phyloP scores from a whole-genome alignment of 2,888 invertebrate genomes.

The Congeria kusceri region DNA sequence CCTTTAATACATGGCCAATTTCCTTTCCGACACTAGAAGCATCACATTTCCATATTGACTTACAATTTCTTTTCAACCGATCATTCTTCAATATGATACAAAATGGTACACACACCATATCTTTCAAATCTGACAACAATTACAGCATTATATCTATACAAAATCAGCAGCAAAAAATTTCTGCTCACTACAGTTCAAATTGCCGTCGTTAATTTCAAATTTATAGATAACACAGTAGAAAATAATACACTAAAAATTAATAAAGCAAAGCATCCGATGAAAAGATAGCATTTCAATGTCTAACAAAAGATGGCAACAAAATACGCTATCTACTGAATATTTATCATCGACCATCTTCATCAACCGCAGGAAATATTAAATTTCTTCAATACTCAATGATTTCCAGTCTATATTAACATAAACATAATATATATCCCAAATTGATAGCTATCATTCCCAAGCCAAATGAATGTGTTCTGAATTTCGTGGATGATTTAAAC shows the following conservation, averaged over 20 bases:
- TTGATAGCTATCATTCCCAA: slow-evolving; percentile 45
- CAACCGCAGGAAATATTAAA: slow-evolving; percentile 57
- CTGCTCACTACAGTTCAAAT: slow-evolving; percentile 2
- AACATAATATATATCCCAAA: slow-evolving; percentile 54
- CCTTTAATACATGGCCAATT: no score
- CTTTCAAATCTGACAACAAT: no score
- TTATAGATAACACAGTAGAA: slow-evolving; percentile 1
- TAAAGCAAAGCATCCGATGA: slow-evolving; percentile 24
- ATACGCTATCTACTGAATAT: slow-evolving; percentile 59
- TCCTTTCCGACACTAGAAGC: no score
- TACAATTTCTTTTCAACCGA: no score
- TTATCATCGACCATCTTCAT: slow-evolving; percentile 51
- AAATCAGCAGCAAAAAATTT: slow-evolving; percentile 4
- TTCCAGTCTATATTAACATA: slow-evolving; percentile 43
- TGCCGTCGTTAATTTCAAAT: no score
- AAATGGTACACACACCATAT: no score
- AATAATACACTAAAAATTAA: neutral
- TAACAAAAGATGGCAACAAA: slow-evolving; percentile 35
- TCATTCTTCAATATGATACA: no score
- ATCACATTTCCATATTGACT: no score
- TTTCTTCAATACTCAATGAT: slow-evolving; percentile 61
- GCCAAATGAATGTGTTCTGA: neutral
- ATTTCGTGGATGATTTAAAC: slow-evolving; percentile 1
- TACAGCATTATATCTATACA: neutral
- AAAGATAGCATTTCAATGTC: slow-evolving; percentile 18